Evolutionary conservation across 1,140 invertebrate genomes (phyloP).

Genomic region (Hycleus phaleratus): DNA sequence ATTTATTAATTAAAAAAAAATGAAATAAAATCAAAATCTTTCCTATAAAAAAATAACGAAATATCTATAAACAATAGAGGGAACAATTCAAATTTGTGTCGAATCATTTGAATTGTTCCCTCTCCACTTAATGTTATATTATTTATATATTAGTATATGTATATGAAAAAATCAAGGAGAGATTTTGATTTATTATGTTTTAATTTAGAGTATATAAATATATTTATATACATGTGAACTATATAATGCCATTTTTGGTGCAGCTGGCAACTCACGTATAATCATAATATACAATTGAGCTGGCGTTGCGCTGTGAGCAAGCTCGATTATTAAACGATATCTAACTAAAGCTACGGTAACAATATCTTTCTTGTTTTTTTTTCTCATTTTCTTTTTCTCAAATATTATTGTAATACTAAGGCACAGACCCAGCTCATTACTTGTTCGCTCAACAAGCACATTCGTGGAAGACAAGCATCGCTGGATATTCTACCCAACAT

Average conservation of each 20-base stretch:
- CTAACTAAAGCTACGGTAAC: slow-evolving; percentile 35
- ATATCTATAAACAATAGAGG: too few species aligned
- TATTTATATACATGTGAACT: slow-evolving; percentile 25
- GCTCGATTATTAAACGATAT: slow-evolving; percentile 30
- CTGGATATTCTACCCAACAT: slow-evolving; percentile 39
- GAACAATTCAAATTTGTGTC: too few species aligned
- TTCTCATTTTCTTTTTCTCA: slow-evolving; percentile 4
- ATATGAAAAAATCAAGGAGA: too few species aligned
- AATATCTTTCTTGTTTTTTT: neutral
- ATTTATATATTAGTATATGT: too few species aligned
- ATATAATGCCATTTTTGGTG: slow-evolving; percentile 18
- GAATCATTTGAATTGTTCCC: too few species aligned
- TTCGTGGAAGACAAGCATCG: slow-evolving; percentile 39
- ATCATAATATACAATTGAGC: slow-evolving; percentile 22
- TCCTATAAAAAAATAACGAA: too few species aligned
- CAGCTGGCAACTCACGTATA: slow-evolving; percentile 21
- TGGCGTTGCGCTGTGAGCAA: slow-evolving; percentile 30
- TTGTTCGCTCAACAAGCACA: slow-evolving; percentile 36
- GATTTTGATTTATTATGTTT: too few species aligned
- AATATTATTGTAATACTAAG: slow-evolving; percentile 45
- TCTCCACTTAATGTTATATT: too few species aligned
- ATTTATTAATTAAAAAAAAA: neutral
- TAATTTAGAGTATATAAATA: slow-evolving; percentile 21
- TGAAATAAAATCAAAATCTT: too few species aligned
- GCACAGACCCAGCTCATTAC: slow-evolving; percentile 42